Evolutionary conservation across 2,888 invertebrate species (phyloP).

Genomic region (Octodonta nipae): DNA sequence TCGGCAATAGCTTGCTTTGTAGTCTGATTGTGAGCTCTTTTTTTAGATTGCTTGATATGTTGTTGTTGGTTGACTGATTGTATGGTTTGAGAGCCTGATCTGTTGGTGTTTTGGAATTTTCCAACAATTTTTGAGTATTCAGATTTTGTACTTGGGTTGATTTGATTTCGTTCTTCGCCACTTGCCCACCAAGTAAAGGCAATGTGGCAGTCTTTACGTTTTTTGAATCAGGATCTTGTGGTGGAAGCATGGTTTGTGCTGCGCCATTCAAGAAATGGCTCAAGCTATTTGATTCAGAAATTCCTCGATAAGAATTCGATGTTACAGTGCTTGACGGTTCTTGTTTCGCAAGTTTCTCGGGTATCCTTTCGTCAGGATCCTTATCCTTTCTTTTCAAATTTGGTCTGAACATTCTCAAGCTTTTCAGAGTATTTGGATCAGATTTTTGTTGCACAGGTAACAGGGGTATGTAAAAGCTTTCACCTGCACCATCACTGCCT

Average conservation of each 20-base stretch:
- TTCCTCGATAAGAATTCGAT: slow-evolving; percentile 6
- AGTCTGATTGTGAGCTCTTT: slow-evolving; percentile 9
- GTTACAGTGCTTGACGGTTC: too few species aligned
- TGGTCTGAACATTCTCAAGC: slow-evolving; percentile 40
- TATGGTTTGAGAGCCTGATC: slow-evolving; percentile 7
- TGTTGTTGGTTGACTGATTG: slow-evolving; percentile 4
- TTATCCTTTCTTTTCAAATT: slow-evolving; percentile 25
- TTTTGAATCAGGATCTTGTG: slow-evolving; percentile 20
- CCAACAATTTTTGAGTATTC: too few species aligned
- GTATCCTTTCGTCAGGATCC: slow-evolving; percentile 8
- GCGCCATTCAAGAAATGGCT: too few species aligned
- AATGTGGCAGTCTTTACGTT: slow-evolving; percentile 27
- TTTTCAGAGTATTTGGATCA: slow-evolving; percentile 41
- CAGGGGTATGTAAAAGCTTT: slow-evolving; percentile 15
- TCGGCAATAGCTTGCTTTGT: slow-evolving; percentile 16
- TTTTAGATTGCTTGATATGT: slow-evolving; percentile 9
- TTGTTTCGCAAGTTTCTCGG: slow-evolving; percentile 12
- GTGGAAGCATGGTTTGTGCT: too few species aligned
- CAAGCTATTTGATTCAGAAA: neutral
- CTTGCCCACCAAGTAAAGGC: slow-evolving; percentile 26
- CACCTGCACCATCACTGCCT: slow-evolving; percentile 35
- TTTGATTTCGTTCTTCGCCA: slow-evolving; percentile 18
- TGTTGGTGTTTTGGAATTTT: slow-evolving; percentile 8
- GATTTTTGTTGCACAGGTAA: slow-evolving; percentile 24
- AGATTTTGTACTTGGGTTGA: slow-evolving; percentile 20